Conservation (phyloP, 1,140 invertebrate genomes). For the Calephelis nemesis region DNA sequence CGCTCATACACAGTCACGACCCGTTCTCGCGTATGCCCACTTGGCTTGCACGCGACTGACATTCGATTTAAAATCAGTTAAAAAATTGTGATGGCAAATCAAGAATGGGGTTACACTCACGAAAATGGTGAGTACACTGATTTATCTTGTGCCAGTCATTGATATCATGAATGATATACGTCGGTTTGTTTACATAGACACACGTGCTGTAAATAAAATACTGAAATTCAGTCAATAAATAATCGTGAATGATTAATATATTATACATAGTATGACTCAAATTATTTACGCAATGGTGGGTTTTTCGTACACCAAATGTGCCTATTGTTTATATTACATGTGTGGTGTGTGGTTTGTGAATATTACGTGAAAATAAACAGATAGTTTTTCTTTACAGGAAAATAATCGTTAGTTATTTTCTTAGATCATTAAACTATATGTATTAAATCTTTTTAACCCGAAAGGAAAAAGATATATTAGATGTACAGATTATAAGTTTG, state of each 20-base stretch:
- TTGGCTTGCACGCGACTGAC: slow-evolving; percentile 49
- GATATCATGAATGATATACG: slow-evolving; percentile 39
- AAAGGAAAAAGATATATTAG: too few relatives aligned
- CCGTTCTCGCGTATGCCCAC: slow-evolving; percentile 57
- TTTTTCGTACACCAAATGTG: slow-evolving; percentile 10
- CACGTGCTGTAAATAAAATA: slow-evolving; percentile 54
- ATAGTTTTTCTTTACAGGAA: neutral
- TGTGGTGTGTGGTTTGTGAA: slow-evolving; percentile 6
- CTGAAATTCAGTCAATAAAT: slow-evolving; percentile 7
- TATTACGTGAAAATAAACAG: neutral
- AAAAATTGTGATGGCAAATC: slow-evolving; percentile 51
- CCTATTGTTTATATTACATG: slow-evolving; percentile 10
- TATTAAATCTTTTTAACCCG: too few relatives aligned
- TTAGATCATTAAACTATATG: neutral
- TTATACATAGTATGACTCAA: slow-evolving; percentile 17
- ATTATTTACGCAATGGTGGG: slow-evolving; percentile 3
- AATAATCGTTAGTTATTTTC: neutral
- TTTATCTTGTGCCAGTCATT: slow-evolving; percentile 28
- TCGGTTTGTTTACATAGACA: slow-evolving; percentile 73
- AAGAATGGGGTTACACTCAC: slow-evolving; percentile 76
- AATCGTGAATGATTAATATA: slow-evolving; percentile 2
- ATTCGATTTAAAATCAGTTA: slow-evolving; percentile 40
- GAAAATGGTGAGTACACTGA: slow-evolving; percentile 71
- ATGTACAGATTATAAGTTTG: too few relatives aligned
- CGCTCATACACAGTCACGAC: slow-evolving; percentile 57